A percentile compares a stretch with the other conserved stretches of the same genome.
These are phyloP conservation scores for Sigmodon hispidus DNA, from an alignment of 2,113 vertebrate genomes.

Conservation along the genomic window DNA sequence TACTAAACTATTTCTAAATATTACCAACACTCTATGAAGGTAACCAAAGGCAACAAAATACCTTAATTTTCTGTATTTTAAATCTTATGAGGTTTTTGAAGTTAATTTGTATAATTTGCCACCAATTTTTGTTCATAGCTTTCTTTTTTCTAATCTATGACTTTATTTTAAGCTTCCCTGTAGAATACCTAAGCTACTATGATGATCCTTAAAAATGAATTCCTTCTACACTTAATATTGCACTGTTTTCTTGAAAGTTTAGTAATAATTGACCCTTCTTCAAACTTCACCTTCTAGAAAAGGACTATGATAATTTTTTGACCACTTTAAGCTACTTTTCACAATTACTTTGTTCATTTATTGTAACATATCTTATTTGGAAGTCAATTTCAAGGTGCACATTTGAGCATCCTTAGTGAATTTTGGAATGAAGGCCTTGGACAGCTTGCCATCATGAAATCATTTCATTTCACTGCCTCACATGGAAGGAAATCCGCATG, in stretches of 20 bases:
- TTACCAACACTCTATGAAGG: not conserved
- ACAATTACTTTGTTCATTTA: conserved; percentile 36
- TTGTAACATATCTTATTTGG: not conserved
- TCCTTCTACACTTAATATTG: not conserved
- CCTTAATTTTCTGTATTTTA: conserved; percentile 19
- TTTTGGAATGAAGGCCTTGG: conserved; percentile 33
- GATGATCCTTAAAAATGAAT: not conserved
- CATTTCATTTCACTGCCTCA: conserved; percentile 40
- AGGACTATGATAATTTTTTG: conserved; percentile 22
- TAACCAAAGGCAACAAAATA: not conserved
- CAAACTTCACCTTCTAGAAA: not conserved
- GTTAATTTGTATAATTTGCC: conserved; percentile 4
- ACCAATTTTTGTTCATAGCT: not conserved
- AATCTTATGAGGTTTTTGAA: conserved; percentile 44
- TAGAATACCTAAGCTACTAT: conserved; percentile 30
- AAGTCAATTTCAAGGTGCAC: conserved; percentile 48
- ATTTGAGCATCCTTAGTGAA: conserved; percentile 23
- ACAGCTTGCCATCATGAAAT: conserved; percentile 23
- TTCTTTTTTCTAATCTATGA: conserved; percentile 30
- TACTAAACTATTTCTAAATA: not conserved
- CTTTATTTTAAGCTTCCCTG: conserved; percentile 14
- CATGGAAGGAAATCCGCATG: not conserved
- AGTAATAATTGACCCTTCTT: conserved; percentile 32
- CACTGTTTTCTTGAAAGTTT: conserved; percentile 32
- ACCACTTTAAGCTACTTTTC: not conserved